These are phyloP conservation scores for Lumbricus terrestris DNA, from an alignment of 2,888 invertebrate species.

Conservation along the genomic window DNA sequence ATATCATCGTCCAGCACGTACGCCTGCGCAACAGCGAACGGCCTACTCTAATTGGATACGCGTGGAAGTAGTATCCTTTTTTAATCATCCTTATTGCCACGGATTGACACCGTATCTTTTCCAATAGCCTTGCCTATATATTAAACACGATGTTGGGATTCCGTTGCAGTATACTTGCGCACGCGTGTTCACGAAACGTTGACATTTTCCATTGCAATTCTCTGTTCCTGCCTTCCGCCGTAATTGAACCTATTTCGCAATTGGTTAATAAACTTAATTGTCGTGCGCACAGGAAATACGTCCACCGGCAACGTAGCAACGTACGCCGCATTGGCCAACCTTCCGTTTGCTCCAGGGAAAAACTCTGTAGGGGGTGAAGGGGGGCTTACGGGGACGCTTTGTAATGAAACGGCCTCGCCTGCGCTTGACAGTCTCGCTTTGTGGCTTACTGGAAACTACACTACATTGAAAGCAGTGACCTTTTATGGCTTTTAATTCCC, in stretches of 20 bases:
- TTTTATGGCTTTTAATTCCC: not conserved
- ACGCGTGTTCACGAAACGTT: no score
- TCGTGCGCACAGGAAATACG: not conserved
- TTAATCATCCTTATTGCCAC: not conserved
- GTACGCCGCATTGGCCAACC: not conserved
- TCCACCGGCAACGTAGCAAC: not conserved
- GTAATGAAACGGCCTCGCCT: not conserved
- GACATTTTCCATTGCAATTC: no score
- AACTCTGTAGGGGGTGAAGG: not conserved
- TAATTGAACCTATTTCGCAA: not conserved
- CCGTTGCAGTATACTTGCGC: not conserved
- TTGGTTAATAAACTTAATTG: not conserved
- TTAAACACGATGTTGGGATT: not conserved
- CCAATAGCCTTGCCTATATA: not conserved
- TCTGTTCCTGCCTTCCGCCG: not conserved
- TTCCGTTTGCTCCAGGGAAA: not conserved
- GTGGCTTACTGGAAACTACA: no score
- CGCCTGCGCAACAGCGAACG: not conserved
- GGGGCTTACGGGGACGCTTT: not conserved
- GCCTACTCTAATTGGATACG: not conserved
- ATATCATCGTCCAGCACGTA: not conserved
- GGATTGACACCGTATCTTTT: not conserved
- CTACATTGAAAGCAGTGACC: not conserved
- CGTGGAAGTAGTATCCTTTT: no score
- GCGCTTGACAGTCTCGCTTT: no score